phyloP scores from a whole-genome alignment of 2,797 vertebrate species.

The Sciurus vulgaris region DNA sequence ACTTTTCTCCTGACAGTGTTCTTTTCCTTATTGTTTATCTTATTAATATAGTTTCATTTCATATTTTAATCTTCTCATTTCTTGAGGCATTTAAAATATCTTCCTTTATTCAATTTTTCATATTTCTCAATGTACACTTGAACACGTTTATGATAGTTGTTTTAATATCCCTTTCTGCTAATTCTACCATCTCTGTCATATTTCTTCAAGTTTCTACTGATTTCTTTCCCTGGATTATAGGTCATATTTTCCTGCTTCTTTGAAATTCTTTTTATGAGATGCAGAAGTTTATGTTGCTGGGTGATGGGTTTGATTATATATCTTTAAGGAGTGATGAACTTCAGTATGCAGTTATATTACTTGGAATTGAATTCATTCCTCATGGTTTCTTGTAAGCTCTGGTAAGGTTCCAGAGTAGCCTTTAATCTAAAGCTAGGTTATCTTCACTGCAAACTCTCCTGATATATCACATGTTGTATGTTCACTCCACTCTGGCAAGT shows the following conservation, averaged over 20 bases:
- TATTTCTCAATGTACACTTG: background rate
- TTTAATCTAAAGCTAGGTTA: background rate
- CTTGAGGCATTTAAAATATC: background rate
- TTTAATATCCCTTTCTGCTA: constrained; percentile 1
- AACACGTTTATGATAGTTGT: background rate
- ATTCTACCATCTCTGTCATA: background rate
- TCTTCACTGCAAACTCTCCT: background rate
- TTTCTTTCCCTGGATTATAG: background rate
- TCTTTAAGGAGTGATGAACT: constrained; percentile 2
- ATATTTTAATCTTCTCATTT: background rate
- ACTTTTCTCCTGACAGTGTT: background rate
- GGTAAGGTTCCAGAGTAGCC: background rate
- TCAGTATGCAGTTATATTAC: background rate
- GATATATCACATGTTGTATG: background rate
- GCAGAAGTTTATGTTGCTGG: background rate
- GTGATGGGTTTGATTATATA: constrained; percentile 16
- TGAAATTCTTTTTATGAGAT: background rate
- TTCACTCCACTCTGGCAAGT: background rate
- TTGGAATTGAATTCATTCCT: background rate
- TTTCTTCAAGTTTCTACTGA: background rate
- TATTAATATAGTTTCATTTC: constrained; percentile 3
- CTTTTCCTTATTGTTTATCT: background rate
- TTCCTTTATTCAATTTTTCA: background rate
- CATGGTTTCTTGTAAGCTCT: background rate
- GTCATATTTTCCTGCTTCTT: background rate